Evolutionary conservation across 2,113 vertebrate genomes (phyloP), one percentile per base, ranked within the genome.

Genomic region (Callipepla squamata): DNA sequence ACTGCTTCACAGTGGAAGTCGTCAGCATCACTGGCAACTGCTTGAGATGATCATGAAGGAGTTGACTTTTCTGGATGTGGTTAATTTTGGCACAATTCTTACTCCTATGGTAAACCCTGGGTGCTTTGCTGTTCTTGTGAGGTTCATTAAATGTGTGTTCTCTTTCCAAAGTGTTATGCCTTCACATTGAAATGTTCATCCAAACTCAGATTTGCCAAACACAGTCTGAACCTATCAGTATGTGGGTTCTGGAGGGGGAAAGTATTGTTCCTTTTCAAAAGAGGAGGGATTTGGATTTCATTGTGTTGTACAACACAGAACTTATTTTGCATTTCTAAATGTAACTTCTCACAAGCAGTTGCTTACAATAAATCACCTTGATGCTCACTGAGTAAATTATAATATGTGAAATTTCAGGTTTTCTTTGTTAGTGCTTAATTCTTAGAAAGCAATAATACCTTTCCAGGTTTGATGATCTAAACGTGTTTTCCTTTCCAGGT

Each of bases 111-210:
- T 84, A 10, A 88, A 53, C 74, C 80, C 74, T 63, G 53, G 73
- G 84, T 82, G 66, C 77, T 58, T 84, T 93, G 89, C 94, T 95
- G 86, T 93, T 95, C 92, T 94, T 90, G 91, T 96, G 84, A 82
- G 84, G 81, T 92, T 91, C 0, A 4, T 91, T 94, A 82, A 59
- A 72, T 74, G 70, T 89, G 55, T 87, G 93, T 93, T 93, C 80
- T 26, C 59, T 73, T 95, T 91, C 89, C 80, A 78, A 70, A 38
- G 82, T 85, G 80, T 90, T 91, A 69, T 81, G 67, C 79, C 80
- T 93, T 91, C 69, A 23, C 80, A 80, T 59, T 63, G 84, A 89
- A 90, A 91, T 55, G 66, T 62, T 91, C 75, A 66, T 89, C 74
- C 87, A 93, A 69, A n/a, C 70, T 79, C 58, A 59, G 45, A 82